A percentile compares a stretch with the other conserved stretches of the same genome.
Evolutionary conservation across 1,140 invertebrate genomes (phyloP).

Genomic region (Aplysia californica): DNA sequence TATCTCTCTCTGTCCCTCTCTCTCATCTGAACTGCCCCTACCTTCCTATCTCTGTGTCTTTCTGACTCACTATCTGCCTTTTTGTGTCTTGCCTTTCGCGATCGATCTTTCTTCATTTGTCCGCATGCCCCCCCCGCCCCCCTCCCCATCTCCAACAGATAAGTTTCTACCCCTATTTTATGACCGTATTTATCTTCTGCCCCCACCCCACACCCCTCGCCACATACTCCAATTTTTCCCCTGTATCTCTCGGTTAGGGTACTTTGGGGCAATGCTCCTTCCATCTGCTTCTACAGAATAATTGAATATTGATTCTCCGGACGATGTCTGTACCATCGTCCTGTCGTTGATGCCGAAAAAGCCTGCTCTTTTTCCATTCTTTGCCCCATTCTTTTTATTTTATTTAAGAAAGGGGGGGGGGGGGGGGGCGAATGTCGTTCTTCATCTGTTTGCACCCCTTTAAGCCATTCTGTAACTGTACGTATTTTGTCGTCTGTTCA

Average conservation of each 20-base stretch:
- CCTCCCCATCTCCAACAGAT: not conserved
- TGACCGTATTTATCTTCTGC: not conserved
- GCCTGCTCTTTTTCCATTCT: too few species aligned
- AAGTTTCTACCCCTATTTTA: not conserved
- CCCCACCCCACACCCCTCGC: not conserved
- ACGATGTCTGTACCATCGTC: not conserved
- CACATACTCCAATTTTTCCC: too few species aligned
- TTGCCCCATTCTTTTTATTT: too few species aligned
- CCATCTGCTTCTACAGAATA: not conserved
- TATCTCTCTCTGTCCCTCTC: not conserved
- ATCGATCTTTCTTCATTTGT: not conserved
- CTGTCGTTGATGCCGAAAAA: not conserved
- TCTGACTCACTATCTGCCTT: constrained; percentile 7
- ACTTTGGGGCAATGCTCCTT: too few species aligned
- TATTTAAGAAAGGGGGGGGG: too few species aligned
- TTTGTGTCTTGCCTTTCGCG: not conserved
- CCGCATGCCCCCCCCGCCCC: not conserved
- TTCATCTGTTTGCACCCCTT: too few species aligned
- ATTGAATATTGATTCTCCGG: not conserved
- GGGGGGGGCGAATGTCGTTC: too few species aligned
- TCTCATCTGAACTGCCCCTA: not conserved
- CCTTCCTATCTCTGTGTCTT: constrained; percentile 23
- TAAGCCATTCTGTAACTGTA: too few species aligned
- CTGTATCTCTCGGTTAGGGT: too few species aligned
- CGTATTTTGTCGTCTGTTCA: too few species aligned